Evolutionary conservation across 2,113 vertebrate species (phyloP).

Genomic region (Colaptes auratus): DNA sequence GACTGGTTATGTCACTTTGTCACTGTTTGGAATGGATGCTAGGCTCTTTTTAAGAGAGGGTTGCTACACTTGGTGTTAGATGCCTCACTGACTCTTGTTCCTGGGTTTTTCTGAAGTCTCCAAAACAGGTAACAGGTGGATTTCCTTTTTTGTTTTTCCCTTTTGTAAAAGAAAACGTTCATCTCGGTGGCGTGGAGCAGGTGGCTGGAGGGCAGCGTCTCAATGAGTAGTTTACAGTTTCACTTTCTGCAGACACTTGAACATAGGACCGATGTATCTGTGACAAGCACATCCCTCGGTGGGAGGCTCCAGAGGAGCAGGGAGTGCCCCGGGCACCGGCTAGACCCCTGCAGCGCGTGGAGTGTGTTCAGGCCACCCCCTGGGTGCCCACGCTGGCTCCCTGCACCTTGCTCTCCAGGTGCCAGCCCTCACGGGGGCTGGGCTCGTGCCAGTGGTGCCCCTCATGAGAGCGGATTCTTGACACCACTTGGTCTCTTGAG

Average conservation of each 20-base stretch:
- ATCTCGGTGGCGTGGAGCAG: not conserved
- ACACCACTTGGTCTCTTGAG: not conserved
- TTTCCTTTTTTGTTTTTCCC: not conserved
- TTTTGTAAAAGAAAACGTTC: not conserved
- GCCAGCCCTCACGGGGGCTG: not conserved
- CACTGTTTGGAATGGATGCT: slow-evolving; percentile 50
- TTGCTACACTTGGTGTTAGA: slow-evolving; percentile 59
- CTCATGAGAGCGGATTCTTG: not conserved
- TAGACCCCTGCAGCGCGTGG: not conserved
- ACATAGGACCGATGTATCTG: slow-evolving; percentile 85
- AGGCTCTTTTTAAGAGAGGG: slow-evolving; percentile 45
- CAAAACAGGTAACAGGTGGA: not conserved
- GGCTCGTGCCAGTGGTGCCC: not conserved
- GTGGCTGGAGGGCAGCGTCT: slow-evolving; percentile 67
- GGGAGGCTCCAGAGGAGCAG: slow-evolving; percentile 25
- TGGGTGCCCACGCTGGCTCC: not conserved
- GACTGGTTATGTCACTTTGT: slow-evolving; percentile 56
- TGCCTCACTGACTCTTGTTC: slow-evolving; percentile 21
- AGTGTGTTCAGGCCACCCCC: not conserved
- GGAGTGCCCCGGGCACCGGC: not conserved
- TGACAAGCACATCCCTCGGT: slow-evolving; percentile 76
- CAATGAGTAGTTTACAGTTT: slow-evolving; percentile 82
- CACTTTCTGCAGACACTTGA: slow-evolving; percentile 86
- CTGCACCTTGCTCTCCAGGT: not conserved
- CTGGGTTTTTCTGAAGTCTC: not conserved